Conservation (phyloP, 2,888 invertebrate genomes). For the Parnassius mnemosyne region DNA sequence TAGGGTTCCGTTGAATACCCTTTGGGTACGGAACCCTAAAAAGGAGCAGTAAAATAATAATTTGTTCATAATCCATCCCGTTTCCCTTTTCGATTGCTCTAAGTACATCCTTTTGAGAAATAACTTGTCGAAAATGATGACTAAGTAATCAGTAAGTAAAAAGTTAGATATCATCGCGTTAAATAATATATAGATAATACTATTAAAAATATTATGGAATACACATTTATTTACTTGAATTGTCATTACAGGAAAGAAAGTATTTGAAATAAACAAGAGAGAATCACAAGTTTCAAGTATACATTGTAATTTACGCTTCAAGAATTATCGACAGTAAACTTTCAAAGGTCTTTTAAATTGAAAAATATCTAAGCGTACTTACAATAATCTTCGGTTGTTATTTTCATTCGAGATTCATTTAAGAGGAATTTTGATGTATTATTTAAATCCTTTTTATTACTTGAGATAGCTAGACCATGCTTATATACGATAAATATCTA, state of each 20-base stretch:
- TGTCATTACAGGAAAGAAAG: background rate
- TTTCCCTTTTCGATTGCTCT: no score
- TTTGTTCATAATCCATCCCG: no score
- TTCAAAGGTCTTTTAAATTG: background rate
- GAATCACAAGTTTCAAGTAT: conserved; percentile 1
- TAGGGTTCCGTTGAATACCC: no score
- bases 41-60: no score
- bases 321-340: conserved; percentile 6
- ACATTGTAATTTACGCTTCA: conserved; percentile 9
- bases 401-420: background rate
- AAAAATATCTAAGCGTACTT: conserved; percentile 8
- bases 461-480: no score
- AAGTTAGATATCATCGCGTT: background rate
- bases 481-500: no score
- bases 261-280: background rate
- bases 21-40: no score
- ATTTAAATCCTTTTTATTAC: no score
- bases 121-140: no score
- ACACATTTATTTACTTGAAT: no score
- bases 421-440: background rate
- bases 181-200: background rate
- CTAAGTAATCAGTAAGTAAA: no score
- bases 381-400: background rate
- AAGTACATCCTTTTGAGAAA: no score
- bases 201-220: background rate